Base-by-base conservation (phyloP, 2,797 vertebrate species). In the Microctenopoma lineatum region DNA sequence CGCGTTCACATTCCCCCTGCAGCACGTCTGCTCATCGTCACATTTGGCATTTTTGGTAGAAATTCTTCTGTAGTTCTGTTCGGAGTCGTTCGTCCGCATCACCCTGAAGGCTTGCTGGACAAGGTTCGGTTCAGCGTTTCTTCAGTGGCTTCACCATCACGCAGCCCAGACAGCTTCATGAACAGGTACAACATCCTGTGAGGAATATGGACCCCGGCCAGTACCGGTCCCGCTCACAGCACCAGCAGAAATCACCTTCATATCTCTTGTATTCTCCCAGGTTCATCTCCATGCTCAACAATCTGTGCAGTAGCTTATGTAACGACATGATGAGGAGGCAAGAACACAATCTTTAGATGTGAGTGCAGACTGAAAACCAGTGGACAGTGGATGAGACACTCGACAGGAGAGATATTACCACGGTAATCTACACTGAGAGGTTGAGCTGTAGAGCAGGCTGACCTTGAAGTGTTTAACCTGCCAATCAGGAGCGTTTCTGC, bases 391-490 rank as follows among this genome's bases (percentile, higher is more conserved):
- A 10, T 26, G 59, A 36, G 71, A 58, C 73, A 72, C 78, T 85
- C 64, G 25, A 83, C 86, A 79, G 83, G 42, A 80, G 75, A 88
- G 82, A 89, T 86, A 90, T 90, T 89, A 79, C 77, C 52, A 80
- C 62, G 48, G 84, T 81, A 90, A 92, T 91, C 82, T 75, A 89
- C 67, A 84, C 62, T 74, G 84, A 85, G 83, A 80, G 81, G 79
- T 60, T 63, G 85, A 75, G 82, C 57, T 58, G 80, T 32, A 56
- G 77, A 87, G 85, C 84, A 67, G 26, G 70, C 74, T 88, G 92
- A 92, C 90, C 90, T 90, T 91, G 84, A 89, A 88, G 83, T 89
- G 81, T 90, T 85, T 84, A 84, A 89, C 77, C 82, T 91, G 90
- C 83, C 91, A 91, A 89, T 92, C 89, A 89, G 75, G 82, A 47